These are phyloP conservation scores for Trachemys scripta DNA, from an alignment of 2,113 vertebrate species.

Conservation along the genomic window DNA sequence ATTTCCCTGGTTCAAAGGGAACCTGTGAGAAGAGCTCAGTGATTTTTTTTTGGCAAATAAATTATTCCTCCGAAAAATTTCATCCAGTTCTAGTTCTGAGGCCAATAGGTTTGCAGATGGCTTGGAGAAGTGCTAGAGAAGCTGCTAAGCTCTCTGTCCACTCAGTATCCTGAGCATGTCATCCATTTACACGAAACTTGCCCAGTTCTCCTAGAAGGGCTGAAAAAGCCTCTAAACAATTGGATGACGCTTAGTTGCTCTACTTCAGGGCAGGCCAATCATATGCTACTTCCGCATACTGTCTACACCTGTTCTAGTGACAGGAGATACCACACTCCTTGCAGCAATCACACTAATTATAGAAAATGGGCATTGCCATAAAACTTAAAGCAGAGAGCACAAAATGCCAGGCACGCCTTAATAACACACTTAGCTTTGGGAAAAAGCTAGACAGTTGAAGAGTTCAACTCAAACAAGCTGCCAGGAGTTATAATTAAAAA, in stretches of 20 bases:
- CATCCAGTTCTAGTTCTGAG: not conserved
- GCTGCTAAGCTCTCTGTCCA: not conserved
- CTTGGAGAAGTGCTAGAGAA: not conserved
- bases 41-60: not conserved
- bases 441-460: not conserved
- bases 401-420: not conserved
- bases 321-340: not conserved
- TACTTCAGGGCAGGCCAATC: not conserved
- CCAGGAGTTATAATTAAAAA: not conserved
- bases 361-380: not conserved
- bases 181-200: not conserved
- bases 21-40: not conserved
- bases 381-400: not conserved
- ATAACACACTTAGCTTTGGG: not conserved
- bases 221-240: not conserved
- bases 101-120: not conserved
- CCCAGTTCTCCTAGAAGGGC: not conserved
- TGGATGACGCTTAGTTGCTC: not conserved
- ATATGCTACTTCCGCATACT: not conserved
- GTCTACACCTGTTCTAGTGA: not conserved
- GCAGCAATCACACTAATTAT: not conserved
- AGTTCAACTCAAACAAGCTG: not conserved
- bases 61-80: not conserved
- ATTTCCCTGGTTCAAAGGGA: not conserved
- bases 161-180: not conserved